Base-by-base conservation (phyloP, 2,113 vertebrate genomes). In the Trematocara marginatum region DNA sequence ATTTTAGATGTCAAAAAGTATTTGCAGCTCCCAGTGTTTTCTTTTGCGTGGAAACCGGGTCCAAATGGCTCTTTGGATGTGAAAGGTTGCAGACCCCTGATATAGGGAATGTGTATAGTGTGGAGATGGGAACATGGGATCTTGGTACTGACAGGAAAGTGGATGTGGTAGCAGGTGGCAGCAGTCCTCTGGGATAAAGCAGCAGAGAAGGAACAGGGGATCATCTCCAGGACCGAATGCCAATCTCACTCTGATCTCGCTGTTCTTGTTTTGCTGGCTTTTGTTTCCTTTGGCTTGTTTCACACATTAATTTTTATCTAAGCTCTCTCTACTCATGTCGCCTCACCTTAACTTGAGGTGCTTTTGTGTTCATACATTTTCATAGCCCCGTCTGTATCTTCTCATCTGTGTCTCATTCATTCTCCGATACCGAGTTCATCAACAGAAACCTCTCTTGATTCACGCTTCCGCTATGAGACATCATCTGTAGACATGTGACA, bases 291-390 rank as follows among this genome's bases (percentile, higher is more conserved):
- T 10, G 5, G 56, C 88, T 85, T 59, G 20, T 78, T 90, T 76
- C 79, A 26, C 80, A 40, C 86, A 84, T 85, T 88, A 47, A 76
- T 29, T 86, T 92, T 89, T 84, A 87, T 94, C 87, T 89, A 89
- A 90, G 92, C 90, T 85, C 66, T 85, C 82, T 78, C 69, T 35
- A 66, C 89, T 81, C 5, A 6, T 45, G 31, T 57, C 6, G 11
- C 85, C 57, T 92, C 89, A 81, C 83, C 89, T 91, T 89, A 84
- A 93, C 90, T 87, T 29, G 57, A 86, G 49, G 7, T 56, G 80
- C 80, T 90, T 93, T 84, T 88, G 82, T 92, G 91, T 93, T 95
- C 88, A 89, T 86, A 84, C 84, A 56, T 90, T 93, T 88, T 85
- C 78, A 82, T 85, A 90, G 90, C 71, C 80, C 69, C 4, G 20